Evolutionary conservation across 2,797 vertebrate species (phyloP), one percentile per base, ranked within the genome.

Genomic region (Micropoecilia bifurca): DNA sequence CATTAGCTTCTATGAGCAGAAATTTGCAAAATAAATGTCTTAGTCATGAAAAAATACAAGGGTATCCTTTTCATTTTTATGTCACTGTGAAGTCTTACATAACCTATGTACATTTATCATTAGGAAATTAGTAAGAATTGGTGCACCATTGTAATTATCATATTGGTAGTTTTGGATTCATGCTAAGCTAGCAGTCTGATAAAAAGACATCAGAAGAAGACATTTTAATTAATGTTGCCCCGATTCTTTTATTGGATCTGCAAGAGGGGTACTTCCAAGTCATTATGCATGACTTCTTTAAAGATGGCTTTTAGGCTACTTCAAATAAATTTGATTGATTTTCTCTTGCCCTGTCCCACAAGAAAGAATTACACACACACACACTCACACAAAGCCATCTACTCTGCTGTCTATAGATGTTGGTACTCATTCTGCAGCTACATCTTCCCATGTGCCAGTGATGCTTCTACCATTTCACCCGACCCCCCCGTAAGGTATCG

Each of bases 391-490:
- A n/a, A 30, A 28, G 9, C 10, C 4, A 0, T 14, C n/a, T 28
- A n/a, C 45, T 45, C 55, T 71, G 66, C 47, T 53, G 33, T 50
- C 16, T 74, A 36, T 43, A 25, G 73, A 73, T 50, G 69, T 16
- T 63, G 43, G 63, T 74, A n/a, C 36, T 77, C 57, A 84, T 71
- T 82, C 83, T 80, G 39, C 16, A 12, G 76, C 71, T 80, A n/a
- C 75, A 81, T 88, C 81, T 84, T 80, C 78, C 73, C 79, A 77
- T 85, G 76, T 88, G 86, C 89, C 82, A 83, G 76, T 73, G 53
- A 50, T 18, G 45, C 75, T 88, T 83, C 71, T 93, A 84, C 59
- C 6, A 20, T 95, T 93, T 88, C 94, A 84, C 77, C 63, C 76
- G 33, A 81, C 77, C 86, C 80, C 80, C 74, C 74, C 2, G 80